Conservation (phyloP, 2,797 vertebrate genomes). For the Gallinago nigripennis region DNA sequence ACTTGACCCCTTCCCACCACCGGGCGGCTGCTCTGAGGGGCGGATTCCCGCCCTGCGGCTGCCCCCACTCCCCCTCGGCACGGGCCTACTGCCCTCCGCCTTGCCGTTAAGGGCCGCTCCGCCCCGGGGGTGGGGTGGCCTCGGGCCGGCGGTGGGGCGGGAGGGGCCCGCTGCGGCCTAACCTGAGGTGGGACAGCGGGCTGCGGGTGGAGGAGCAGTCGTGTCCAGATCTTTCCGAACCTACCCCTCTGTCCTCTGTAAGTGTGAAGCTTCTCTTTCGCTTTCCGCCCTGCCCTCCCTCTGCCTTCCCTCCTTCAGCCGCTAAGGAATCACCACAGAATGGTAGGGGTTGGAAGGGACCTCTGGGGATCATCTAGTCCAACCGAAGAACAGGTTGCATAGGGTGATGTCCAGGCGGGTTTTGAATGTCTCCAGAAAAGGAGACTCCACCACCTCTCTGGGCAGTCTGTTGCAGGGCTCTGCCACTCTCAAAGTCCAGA, state of each 20-base stretch:
- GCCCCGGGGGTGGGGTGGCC: neutral
- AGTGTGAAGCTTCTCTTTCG: neutral
- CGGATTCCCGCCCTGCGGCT: neutral
- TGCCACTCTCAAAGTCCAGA: too few relatives aligned
- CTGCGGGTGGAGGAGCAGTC: neutral
- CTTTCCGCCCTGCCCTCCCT: too few relatives aligned
- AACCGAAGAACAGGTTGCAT: too few relatives aligned
- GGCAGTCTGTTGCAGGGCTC: too few relatives aligned
- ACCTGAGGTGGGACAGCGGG: neutral
- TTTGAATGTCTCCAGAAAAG: too few relatives aligned
- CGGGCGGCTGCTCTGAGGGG: fast-evolving
- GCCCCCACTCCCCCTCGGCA: too few relatives aligned
- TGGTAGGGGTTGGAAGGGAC: too few relatives aligned
- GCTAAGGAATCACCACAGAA: neutral
- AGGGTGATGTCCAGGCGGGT: too few relatives aligned
- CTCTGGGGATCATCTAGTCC: too few relatives aligned
- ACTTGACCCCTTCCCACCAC: fast-evolving
- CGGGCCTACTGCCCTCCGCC: neutral
- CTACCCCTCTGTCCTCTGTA: fast-evolving
- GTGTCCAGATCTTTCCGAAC: fast-evolving
- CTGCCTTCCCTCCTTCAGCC: neutral
- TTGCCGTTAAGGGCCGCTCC: neutral
- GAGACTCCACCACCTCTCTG: too few relatives aligned
- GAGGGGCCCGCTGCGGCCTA: neutral
- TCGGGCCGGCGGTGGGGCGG: too few relatives aligned